Conservation (phyloP, 2,888 invertebrate species). For the Thalpophila matura region DNA sequence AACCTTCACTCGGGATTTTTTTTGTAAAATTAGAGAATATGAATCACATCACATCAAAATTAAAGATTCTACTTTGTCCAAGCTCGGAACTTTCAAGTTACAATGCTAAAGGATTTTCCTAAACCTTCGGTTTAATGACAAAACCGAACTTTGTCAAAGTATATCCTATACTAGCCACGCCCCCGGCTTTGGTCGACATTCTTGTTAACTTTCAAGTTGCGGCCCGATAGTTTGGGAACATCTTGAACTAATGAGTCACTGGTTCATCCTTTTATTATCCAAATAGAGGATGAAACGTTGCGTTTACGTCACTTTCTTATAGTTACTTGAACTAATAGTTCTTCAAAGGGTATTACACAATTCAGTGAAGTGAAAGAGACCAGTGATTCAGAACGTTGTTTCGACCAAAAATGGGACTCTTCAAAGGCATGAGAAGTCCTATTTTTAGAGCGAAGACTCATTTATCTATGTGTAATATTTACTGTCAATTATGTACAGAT, state of each 20-base stretch:
- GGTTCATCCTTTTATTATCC: conserved; percentile 68
- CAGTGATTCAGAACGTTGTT: conserved; percentile 40
- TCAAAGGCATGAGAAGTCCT: conserved; percentile 10
- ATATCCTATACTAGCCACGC: conserved; percentile 56
- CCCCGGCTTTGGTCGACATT: conserved; percentile 64
- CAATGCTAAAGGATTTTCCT: conserved; percentile 54
- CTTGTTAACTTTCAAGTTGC: conserved; percentile 65
- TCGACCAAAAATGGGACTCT: conserved; percentile 26
- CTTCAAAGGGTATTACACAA: conserved; percentile 46
- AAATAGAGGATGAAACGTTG: conserved; percentile 45
- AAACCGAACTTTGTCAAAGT: conserved; percentile 59
- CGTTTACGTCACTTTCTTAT: conserved; percentile 32
- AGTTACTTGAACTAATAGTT: conserved; percentile 18
- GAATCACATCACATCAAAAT: conserved; percentile 2
- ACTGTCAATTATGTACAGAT: too few relatives aligned
- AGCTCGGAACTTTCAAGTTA: conserved; percentile 32
- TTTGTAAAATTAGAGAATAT: too few relatives aligned
- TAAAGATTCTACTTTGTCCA: conserved; percentile 24
- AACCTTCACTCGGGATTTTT: too few relatives aligned
- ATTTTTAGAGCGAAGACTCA: conserved; percentile 22
- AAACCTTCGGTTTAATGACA: conserved; percentile 63
- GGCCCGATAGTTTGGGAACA: conserved; percentile 69
- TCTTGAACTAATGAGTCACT: conserved; percentile 72
- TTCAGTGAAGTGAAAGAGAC: conserved; percentile 39
- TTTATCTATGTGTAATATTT: too few relatives aligned